Evolutionary conservation across 2,113 vertebrate genomes (phyloP).

Genomic region (Drymodes brunneopygia): DNA sequence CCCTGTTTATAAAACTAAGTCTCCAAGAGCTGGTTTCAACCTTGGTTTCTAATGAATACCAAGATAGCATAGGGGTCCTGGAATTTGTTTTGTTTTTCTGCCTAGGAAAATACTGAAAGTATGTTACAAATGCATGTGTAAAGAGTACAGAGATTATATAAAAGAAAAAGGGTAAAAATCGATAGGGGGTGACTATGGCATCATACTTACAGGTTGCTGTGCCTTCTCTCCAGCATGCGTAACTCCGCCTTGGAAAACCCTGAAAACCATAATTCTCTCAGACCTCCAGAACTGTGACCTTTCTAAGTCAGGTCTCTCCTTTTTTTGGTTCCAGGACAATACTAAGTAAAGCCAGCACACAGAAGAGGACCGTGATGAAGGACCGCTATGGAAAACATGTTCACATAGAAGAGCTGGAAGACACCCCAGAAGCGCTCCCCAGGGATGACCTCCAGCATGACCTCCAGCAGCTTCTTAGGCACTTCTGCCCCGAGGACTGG

Average conservation of each 20-base stretch:
- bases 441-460: constrained; percentile 86
- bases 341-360: constrained; percentile 85
- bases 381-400: constrained; percentile 82
- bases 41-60: not conserved
- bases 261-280: not conserved
- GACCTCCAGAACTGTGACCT: not conserved
- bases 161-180: not conserved
- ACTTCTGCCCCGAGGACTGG: constrained; percentile 79
- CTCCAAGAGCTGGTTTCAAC: not conserved
- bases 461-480: constrained; percentile 86
- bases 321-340: constrained; percentile 74
- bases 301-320: not conserved
- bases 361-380: constrained; percentile 95
- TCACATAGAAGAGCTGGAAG: constrained; percentile 86
- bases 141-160: not conserved
- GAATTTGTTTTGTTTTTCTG: not conserved
- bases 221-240: not conserved
- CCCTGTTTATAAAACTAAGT: not conserved
- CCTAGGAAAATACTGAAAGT: not conserved
- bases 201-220: not conserved
- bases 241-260: not conserved
- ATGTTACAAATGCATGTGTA: not conserved
- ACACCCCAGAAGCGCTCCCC: constrained; percentile 79
- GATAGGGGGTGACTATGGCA: too few relatives aligned
- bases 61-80: not conserved